Percentiles rank a stretch among this genome's conserved stretches.
These are phyloP conservation scores for Bergia sp. DNA, from an alignment of 92 coral and sea anemone species.

Conservation along the genomic window DNA sequence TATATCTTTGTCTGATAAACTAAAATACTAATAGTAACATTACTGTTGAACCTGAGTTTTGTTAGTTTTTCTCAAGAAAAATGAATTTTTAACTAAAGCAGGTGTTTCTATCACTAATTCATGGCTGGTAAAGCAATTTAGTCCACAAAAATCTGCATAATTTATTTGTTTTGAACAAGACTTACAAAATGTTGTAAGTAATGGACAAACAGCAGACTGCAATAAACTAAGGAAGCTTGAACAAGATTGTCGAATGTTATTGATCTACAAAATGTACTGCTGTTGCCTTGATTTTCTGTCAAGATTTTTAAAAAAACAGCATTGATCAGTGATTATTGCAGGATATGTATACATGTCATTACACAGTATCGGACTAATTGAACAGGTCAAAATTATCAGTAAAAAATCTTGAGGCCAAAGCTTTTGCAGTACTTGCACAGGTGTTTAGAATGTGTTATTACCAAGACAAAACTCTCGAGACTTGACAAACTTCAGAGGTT, in stretches of 20 bases:
- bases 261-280: background rate
- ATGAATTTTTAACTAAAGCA: background rate
- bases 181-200: background rate
- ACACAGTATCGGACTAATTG: background rate
- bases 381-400: too few species aligned
- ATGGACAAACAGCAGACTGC: background rate
- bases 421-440: background rate
- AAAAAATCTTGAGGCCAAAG: background rate
- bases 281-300: background rate
- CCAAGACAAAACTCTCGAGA: background rate
- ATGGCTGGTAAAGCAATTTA: slow-evolving; percentile 2
- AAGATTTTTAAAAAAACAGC: background rate
- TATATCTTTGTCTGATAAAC: background rate
- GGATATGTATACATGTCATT: background rate
- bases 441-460: too few species aligned
- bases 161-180: background rate
- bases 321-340: background rate
- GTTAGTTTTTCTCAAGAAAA: too few species aligned
- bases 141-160: slow-evolving; percentile 14
- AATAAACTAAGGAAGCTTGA: background rate
- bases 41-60: background rate
- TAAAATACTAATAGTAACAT: too few species aligned
- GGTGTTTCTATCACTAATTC: slow-evolving; percentile 2
- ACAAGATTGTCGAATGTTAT: background rate
- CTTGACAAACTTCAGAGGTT: background rate